phyloP scores from a whole-genome alignment of 1,140 invertebrate species.

The Hycleus cichorii region DNA sequence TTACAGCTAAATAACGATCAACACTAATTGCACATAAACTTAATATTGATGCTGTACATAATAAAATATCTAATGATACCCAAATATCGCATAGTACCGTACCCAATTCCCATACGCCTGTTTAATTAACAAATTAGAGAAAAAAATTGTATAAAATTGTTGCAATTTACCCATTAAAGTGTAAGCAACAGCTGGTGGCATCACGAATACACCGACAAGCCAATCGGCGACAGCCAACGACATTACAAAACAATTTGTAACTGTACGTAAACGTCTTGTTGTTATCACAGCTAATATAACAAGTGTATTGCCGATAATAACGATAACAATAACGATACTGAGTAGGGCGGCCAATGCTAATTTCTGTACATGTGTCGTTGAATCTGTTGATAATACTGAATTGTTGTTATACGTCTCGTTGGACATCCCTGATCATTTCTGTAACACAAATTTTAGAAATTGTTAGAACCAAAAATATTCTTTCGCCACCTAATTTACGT shows the following conservation, averaged over 20 bases:
- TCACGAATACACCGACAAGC: slow-evolving; percentile 85
- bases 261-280: slow-evolving; percentile 81
- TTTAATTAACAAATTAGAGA: no score
- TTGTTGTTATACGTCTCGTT: slow-evolving; percentile 16
- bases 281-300: slow-evolving; percentile 87
- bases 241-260: slow-evolving; percentile 93
- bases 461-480: not conserved
- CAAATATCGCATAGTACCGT: slow-evolving; percentile 77
- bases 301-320: slow-evolving; percentile 76
- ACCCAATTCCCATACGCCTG: slow-evolving; percentile 72
- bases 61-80: slow-evolving; percentile 87
- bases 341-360: slow-evolving; percentile 41
- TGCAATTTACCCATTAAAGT: slow-evolving; percentile 52
- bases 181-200: slow-evolving; percentile 84
- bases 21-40: slow-evolving; percentile 76
- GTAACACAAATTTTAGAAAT: slow-evolving; percentile 19
- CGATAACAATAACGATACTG: slow-evolving; percentile 54
- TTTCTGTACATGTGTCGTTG: slow-evolving; percentile 30
- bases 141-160: not conserved
- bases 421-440: slow-evolving; percentile 33
- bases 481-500: no score
- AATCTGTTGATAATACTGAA: not conserved
- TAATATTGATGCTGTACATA: slow-evolving; percentile 81
- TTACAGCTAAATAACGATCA: slow-evolving; percentile 83
- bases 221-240: slow-evolving; percentile 87